Evolutionary conservation across 2,797 vertebrate species (phyloP).

Genomic region (Siniperca undulata): DNA sequence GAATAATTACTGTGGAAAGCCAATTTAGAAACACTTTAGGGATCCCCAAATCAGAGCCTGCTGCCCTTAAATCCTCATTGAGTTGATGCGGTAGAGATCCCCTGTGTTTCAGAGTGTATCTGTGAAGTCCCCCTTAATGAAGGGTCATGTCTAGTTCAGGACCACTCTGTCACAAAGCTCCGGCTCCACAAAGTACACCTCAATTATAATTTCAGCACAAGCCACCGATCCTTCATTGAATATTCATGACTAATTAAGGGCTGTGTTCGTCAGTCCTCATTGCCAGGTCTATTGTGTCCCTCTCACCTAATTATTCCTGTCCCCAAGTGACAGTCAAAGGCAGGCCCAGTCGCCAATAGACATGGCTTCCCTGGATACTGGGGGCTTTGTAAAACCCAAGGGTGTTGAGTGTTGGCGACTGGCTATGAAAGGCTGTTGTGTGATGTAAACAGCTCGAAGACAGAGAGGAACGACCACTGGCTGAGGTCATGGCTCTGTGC

Average conservation of each 20-base stretch:
- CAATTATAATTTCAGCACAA: constrained; percentile 69
- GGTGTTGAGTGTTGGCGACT: constrained; percentile 47
- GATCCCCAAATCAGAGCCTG: constrained; percentile 17
- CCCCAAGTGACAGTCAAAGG: constrained; percentile 80
- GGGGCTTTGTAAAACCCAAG: constrained; percentile 66
- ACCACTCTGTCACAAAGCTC: constrained; percentile 53
- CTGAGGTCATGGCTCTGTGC: constrained; percentile 31
- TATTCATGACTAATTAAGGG: constrained; percentile 86
- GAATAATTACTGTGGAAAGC: constrained; percentile 33
- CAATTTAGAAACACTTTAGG: constrained; percentile 35
- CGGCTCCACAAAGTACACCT: constrained; percentile 52
- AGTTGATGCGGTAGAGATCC: constrained; percentile 1
- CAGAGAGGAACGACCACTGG: constrained; percentile 26
- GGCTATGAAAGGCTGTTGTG: constrained; percentile 56
- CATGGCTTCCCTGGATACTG: constrained; percentile 60
- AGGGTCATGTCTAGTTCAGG: constrained; percentile 67
- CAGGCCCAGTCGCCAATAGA: constrained; percentile 50
- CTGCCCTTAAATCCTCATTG: constrained; percentile 8
- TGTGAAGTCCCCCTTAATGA: constrained; percentile 58
- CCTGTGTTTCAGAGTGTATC: constrained; percentile 26
- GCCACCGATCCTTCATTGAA: constrained; percentile 73
- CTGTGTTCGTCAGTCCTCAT: constrained; percentile 64
- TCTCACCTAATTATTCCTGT: constrained; percentile 80
- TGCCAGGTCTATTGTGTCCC: constrained; percentile 75
- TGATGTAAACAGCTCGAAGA: constrained; percentile 58